Percentiles rank a stretch among this genome's conserved stretches.
These are phyloP conservation scores for Smithornis capensis DNA, from an alignment of 2,113 vertebrate genomes.

Conservation along the genomic window DNA sequence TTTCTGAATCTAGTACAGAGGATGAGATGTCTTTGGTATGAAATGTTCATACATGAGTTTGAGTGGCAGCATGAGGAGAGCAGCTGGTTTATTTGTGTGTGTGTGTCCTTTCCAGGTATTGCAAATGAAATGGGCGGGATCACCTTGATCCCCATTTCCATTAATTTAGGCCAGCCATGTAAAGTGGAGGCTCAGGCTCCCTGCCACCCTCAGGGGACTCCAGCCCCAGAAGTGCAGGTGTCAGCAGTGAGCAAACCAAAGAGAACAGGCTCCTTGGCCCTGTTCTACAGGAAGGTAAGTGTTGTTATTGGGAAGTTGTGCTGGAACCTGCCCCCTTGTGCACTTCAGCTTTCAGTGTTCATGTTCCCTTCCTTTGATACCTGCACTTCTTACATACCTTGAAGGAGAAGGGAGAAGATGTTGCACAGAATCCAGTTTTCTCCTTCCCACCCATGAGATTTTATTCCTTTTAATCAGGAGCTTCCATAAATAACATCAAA, in stretches of 20 bases:
- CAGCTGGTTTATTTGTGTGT: neutral
- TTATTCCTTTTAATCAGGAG: neutral
- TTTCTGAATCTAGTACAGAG: neutral
- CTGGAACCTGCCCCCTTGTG: neutral
- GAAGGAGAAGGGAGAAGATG: neutral
- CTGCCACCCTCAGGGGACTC: slow-evolving; percentile 18
- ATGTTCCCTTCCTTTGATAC: fast-evolving
- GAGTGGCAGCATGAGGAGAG: neutral
- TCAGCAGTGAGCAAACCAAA: slow-evolving; percentile 72
- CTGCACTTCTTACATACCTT: neutral
- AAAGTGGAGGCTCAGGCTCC: slow-evolving; percentile 59
- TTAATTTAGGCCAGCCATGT: slow-evolving; percentile 72
- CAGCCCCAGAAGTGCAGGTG: slow-evolving; percentile 52
- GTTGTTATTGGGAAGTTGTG: fast-evolving
- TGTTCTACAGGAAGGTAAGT: slow-evolving; percentile 95
- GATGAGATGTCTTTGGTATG: neutral
- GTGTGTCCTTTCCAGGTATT: slow-evolving; percentile 69
- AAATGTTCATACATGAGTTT: neutral
- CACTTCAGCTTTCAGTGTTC: neutral
- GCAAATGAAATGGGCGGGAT: slow-evolving; percentile 78
- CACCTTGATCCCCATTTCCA: slow-evolving; percentile 82
- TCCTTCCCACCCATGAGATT: neutral
- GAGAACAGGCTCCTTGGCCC: slow-evolving; percentile 89
- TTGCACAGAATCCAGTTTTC: neutral
- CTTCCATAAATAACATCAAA: neutral